phyloP scores from a whole-genome alignment of 2,888 invertebrate species.

The Plutella xylostella region DNA sequence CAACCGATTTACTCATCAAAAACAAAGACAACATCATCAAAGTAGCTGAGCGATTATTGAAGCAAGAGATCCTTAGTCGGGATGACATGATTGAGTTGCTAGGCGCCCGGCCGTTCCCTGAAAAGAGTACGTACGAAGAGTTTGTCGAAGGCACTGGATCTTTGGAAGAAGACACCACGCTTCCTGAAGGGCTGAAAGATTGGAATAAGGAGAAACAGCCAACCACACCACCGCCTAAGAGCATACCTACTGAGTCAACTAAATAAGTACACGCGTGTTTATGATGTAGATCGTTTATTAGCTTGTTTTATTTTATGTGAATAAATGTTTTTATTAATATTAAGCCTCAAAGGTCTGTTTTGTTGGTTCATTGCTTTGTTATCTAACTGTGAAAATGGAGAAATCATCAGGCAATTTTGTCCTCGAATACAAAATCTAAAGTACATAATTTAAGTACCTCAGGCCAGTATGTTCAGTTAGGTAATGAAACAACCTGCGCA shows the following conservation, averaged over 20 bases:
- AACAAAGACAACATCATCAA: conserved; percentile 91
- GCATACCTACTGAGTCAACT: conserved; percentile 31
- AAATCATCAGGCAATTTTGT: no score
- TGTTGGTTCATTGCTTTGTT: conserved; percentile 20
- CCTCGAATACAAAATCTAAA: no score
- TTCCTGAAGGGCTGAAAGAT: conserved; percentile 94
- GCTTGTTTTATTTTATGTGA: conserved; percentile 40
- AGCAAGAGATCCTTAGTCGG: conserved; percentile 94
- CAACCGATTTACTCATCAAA: conserved; percentile 78
- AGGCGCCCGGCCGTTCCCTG: conserved; percentile 94
- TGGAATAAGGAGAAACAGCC: conserved; percentile 86
- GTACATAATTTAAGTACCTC: no score
- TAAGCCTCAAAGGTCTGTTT: conserved; percentile 51
- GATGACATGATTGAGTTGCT: conserved; percentile 98
- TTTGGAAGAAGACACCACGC: conserved; percentile 93
- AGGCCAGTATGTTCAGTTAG: no score
- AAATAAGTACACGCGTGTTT: conserved; percentile 37
- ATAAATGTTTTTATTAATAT: conserved; percentile 46
- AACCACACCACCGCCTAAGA: conserved; percentile 27
- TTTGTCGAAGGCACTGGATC: conserved; percentile 99
- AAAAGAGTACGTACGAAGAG: conserved; percentile 99
- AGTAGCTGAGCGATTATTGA: conserved; percentile 88
- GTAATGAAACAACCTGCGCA: no score
- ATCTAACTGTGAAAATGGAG: not conserved
- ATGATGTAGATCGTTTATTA: conserved; percentile 37